These are phyloP conservation scores for Bombus terrestris DNA, from an alignment of 1,140 invertebrate genomes.

Conservation along the genomic window DNA sequence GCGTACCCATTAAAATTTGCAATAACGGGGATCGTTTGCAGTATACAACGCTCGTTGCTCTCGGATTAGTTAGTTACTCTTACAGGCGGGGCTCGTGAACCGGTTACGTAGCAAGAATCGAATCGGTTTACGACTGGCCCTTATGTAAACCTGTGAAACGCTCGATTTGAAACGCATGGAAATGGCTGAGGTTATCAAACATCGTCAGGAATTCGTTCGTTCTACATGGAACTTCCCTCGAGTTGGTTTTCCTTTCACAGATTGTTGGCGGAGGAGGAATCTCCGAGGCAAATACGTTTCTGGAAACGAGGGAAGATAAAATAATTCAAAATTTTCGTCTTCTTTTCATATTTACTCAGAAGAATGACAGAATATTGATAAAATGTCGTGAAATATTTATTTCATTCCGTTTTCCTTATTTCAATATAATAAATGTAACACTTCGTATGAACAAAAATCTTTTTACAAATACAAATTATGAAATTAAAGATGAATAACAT, in stretches of 20 bases:
- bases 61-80: not conserved
- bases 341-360: not conserved
- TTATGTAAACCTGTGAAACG: conserved; percentile 12
- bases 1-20: conserved; percentile 20
- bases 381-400: not conserved
- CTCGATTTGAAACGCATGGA: not conserved
- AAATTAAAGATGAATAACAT: not conserved
- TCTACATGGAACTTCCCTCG: not conserved
- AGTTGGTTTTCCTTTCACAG: not conserved
- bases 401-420: no score
- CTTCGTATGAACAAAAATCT: no score
- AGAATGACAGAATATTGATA: not conserved
- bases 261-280: not conserved
- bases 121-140: conserved; percentile 14
- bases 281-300: not conserved
- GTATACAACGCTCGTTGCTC: conserved; percentile 6
- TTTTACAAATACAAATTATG: not conserved
- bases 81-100: not conserved
- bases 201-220: not conserved
- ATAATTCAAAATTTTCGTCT: not conserved
- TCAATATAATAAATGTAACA: no score
- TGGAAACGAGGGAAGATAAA: not conserved
- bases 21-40: conserved; percentile 4
- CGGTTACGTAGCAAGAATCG: not conserved
- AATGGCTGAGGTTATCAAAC: not conserved